phyloP scores from a whole-genome alignment of 2,113 vertebrate genomes.

The Dipodomys ordii region DNA sequence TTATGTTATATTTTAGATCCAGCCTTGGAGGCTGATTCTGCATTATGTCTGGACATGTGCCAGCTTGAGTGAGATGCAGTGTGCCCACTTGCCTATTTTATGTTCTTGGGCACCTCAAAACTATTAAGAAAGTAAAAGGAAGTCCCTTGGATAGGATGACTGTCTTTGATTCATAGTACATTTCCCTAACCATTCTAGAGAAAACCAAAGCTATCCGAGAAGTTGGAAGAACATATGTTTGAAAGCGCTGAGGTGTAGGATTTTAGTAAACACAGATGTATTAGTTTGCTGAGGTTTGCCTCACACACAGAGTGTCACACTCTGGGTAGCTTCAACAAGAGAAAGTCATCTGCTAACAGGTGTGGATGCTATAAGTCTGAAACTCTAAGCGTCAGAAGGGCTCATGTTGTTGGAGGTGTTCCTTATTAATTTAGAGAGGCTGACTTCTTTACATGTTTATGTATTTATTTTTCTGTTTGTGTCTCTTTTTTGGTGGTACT shows the following conservation, averaged over 20 bases:
- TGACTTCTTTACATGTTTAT: not conserved
- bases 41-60: not conserved
- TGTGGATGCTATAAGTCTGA: not conserved
- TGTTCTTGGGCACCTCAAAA: not conserved
- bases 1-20: not conserved
- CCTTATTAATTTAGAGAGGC: not conserved
- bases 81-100: not conserved
- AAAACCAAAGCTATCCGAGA: not conserved
- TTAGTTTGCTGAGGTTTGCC: not conserved
- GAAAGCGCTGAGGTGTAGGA: not conserved
- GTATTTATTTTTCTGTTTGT: not conserved
- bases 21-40: not conserved
- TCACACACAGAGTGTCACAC: not conserved
- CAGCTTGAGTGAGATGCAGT: not conserved
- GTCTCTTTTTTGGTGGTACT: too few relatives aligned
- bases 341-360: not conserved
- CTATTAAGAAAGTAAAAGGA: not conserved
- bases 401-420: not conserved
- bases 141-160: not conserved
- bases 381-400: not conserved
- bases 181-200: not conserved
- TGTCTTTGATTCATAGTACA: not conserved
- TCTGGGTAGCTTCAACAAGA: not conserved
- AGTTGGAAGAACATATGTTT: not conserved
- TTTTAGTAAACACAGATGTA: constrained; percentile 29